These are phyloP conservation scores for Tridacna gigas DNA, from an alignment of 2,888 invertebrate genomes.

Conservation along the genomic window DNA sequence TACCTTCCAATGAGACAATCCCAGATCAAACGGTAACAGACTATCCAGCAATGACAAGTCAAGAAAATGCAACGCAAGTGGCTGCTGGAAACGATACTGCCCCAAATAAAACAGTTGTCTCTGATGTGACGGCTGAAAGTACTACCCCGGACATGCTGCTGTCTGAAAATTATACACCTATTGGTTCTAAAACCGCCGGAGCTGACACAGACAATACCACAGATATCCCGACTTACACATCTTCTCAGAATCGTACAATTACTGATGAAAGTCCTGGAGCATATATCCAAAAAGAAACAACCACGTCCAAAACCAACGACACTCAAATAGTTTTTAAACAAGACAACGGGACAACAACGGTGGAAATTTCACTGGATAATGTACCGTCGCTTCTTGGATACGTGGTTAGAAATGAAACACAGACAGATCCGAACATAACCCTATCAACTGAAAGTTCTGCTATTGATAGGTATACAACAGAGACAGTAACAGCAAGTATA, in stretches of 20 bases:
- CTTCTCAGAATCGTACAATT: no score
- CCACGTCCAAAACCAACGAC: constrained; percentile 22
- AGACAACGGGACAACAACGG: constrained; percentile 13
- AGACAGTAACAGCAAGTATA: not conserved
- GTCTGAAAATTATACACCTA: not conserved
- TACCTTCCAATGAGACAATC: not conserved
- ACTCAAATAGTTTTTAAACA: not conserved
- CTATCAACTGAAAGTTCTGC: not conserved
- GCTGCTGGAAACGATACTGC: not conserved
- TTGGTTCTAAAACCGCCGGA: no score
- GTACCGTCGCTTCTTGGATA: not conserved
- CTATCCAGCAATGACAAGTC: not conserved
- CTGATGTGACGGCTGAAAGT: not conserved
- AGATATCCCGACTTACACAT: not conserved
- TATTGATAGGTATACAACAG: not conserved
- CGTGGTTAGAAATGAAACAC: not conserved
- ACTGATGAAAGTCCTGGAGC: no score
- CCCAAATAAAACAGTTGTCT: not conserved
- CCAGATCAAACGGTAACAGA: not conserved
- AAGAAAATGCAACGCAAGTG: not conserved
- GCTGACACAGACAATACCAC: not conserved
- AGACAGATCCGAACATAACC: not conserved
- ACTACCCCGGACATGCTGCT: not conserved
- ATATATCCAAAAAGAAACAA: not conserved
- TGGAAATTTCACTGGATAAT: constrained; percentile 9